phyloP scores from a whole-genome alignment of 1,140 invertebrate species.

The Papilio polytes region DNA sequence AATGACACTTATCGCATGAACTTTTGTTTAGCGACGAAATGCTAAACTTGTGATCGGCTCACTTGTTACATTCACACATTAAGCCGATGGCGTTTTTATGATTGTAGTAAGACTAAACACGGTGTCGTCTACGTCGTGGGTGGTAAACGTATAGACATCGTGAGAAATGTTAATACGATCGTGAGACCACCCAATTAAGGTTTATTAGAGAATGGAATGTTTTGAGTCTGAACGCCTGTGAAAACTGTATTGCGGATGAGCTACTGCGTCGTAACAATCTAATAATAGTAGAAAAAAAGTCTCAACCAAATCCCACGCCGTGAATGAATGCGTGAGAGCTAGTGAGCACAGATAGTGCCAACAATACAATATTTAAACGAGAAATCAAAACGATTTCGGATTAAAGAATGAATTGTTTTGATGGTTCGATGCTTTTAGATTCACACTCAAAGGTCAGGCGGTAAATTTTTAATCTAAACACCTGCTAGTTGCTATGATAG shows the following conservation, averaged over 20 bases:
- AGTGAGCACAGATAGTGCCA: background rate
- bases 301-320: constrained; percentile 1
- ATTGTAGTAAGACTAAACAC: constrained; percentile 55
- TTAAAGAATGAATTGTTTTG: background rate
- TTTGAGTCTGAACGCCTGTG: background rate
- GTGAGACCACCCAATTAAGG: no score
- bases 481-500: background rate
- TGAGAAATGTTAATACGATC: background rate
- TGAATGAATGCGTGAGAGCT: constrained; percentile 15
- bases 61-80: background rate
- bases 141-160: constrained; percentile 1
- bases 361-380: background rate
- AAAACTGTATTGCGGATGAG: background rate
- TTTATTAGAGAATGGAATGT: background rate
- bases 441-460: no score
- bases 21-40: constrained; percentile 8
- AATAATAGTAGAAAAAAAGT: constrained; percentile 18
- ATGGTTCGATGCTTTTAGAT: background rate
- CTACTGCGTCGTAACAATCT: background rate
- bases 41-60: constrained; percentile 4
- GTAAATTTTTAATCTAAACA: no score
- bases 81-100: constrained; percentile 42
- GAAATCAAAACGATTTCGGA: constrained; percentile 3
- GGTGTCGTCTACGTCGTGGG: constrained; percentile 37
- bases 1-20: background rate